A percentile compares a stretch with the other conserved stretches of the same genome.
phyloP scores from a whole-genome alignment of 2,113 vertebrate genomes.

The Apus apus region DNA sequence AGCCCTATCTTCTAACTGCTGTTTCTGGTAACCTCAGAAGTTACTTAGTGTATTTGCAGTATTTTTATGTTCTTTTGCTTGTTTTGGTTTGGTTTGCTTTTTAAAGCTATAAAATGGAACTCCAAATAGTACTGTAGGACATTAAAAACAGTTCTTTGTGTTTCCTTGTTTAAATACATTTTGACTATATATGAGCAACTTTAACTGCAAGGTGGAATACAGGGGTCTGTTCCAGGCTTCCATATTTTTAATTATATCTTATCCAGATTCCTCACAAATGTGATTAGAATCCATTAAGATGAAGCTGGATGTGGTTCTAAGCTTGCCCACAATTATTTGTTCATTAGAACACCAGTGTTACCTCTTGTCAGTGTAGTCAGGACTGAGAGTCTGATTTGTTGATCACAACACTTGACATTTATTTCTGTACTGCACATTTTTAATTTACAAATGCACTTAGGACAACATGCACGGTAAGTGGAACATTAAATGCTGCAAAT shows the following conservation, averaged over 20 bases:
- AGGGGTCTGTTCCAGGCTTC: neutral
- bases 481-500: neutral
- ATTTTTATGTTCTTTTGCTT: neutral
- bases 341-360: fast-evolving
- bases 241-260: neutral
- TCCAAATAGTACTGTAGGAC: neutral
- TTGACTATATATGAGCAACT: neutral
- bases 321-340: neutral
- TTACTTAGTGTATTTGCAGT: neutral
- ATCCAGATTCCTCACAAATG: neutral
- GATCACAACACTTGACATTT: neutral
- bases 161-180: neutral
- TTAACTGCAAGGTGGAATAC: neutral
- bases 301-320: neutral
- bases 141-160: neutral
- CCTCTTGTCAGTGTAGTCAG: neutral
- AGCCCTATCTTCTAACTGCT: neutral
- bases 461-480: neutral
- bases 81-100: neutral
- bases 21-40: neutral
- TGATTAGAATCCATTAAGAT: neutral
- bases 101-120: neutral
- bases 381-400: neutral
- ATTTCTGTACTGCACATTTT: neutral
- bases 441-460: neutral